Percentiles rank a stretch among this genome's conserved stretches.
Evolutionary conservation across 2,797 vertebrate species (phyloP).

Genomic region (Adrianichthys oophorus): DNA sequence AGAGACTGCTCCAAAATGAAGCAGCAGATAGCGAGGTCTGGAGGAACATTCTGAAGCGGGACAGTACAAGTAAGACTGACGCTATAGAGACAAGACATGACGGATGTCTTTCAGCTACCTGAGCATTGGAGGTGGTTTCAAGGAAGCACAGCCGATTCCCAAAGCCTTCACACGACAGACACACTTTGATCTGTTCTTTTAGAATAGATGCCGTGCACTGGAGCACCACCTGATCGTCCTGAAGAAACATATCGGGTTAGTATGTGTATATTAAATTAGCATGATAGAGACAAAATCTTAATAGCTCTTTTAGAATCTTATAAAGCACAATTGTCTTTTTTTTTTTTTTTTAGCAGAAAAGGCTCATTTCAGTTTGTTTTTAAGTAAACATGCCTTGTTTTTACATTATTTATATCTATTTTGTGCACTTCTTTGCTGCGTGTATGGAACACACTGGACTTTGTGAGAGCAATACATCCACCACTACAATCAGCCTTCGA

Average conservation of each 20-base stretch:
- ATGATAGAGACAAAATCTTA: no score
- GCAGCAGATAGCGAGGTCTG: constrained; percentile 91
- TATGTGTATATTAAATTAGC: background rate
- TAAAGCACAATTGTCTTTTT: no score
- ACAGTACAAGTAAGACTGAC: background rate
- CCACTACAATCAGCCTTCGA: no score
- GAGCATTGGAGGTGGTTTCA: constrained; percentile 90
- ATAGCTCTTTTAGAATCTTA: no score
- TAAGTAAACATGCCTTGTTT: no score
- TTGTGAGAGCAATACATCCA: no score
- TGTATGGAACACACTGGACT: no score
- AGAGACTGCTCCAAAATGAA: constrained; percentile 91
- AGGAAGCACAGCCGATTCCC: constrained; percentile 92
- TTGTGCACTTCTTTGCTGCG: no score
- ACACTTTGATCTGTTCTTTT: constrained; percentile 92
- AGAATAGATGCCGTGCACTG: constrained; percentile 89
- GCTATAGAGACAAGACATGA: background rate
- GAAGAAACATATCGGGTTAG: constrained; percentile 17
- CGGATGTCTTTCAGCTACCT: constrained; percentile 68
- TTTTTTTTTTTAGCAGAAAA: no score
- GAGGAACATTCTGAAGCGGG: constrained; percentile 85
- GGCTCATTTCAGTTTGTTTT: no score
- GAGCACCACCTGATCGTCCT: constrained; percentile 89
- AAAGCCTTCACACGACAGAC: constrained; percentile 90
- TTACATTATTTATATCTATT: no score